phyloP scores from a whole-genome alignment of 2,113 vertebrate genomes.

The Chaetodon trifascialis region DNA sequence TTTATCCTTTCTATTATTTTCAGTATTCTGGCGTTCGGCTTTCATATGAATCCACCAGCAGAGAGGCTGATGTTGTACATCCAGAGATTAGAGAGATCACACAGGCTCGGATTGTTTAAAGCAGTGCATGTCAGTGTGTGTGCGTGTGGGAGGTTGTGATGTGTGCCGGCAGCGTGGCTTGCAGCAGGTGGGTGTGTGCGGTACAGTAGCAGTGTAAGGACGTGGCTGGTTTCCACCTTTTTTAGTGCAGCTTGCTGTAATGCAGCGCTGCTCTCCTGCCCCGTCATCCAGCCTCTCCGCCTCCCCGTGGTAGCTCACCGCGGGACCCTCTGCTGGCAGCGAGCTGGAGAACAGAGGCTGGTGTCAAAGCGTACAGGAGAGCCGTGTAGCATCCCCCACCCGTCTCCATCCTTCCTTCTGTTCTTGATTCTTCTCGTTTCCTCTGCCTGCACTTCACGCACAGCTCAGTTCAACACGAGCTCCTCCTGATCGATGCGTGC shows the following conservation, averaged over 20 bases:
- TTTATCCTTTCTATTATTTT: constrained; percentile 23
- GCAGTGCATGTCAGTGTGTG: constrained; percentile 19
- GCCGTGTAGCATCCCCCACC: background rate
- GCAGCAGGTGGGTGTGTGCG: constrained; percentile 55
- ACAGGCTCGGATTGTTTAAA: constrained; percentile 32
- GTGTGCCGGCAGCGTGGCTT: constrained; percentile 35
- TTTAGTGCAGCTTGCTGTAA: background rate
- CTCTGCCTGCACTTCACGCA: background rate
- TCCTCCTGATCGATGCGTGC: constrained; percentile 8
- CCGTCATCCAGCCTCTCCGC: constrained; percentile 4
- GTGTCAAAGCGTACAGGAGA: constrained; percentile 36
- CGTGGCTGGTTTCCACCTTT: background rate
- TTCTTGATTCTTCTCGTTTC: background rate
- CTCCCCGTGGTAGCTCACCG: constrained; percentile 21
- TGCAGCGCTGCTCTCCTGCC: background rate
- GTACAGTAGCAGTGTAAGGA: constrained; percentile 16
- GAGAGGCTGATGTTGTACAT: constrained; percentile 29
- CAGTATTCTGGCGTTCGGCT: constrained; percentile 15
- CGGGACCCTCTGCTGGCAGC: constrained; percentile 46
- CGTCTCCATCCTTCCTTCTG: constrained; percentile 10
- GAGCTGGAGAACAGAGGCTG: constrained; percentile 50
- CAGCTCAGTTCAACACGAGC: background rate
- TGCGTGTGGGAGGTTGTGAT: constrained; percentile 30
- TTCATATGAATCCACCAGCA: constrained; percentile 44
- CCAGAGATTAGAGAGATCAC: constrained; percentile 52